phyloP scores from a whole-genome alignment of 2,797 vertebrate species.

The Danio jaintianensis region DNA sequence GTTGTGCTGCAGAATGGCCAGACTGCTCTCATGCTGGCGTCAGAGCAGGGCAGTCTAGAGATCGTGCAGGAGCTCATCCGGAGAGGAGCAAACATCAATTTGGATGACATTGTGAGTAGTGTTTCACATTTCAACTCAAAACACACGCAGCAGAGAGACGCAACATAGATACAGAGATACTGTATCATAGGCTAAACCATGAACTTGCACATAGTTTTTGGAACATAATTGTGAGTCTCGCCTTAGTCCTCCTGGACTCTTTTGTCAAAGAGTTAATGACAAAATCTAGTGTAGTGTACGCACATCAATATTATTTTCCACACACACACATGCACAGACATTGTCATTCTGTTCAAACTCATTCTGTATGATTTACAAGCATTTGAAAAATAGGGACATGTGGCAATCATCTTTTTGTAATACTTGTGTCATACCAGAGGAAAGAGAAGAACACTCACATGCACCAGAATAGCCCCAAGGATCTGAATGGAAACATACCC shows the following conservation, averaged over 20 bases:
- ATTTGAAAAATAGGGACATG: no score
- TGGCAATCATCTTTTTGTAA: no score
- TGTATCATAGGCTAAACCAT: not conserved
- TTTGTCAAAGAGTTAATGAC: no score
- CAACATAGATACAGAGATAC: not conserved
- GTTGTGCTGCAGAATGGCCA: conserved; percentile 79
- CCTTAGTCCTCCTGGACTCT: no score
- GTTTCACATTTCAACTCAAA: conserved; percentile 5
- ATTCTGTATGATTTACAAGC: no score
- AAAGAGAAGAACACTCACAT: no score
- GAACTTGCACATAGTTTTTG: not conserved
- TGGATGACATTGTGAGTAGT: conserved; percentile 91
- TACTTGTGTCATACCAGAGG: no score
- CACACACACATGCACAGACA: no score
- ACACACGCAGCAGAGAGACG: not conserved
- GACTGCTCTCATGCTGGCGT: conserved; percentile 93
- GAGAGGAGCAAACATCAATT: conserved; percentile 92
- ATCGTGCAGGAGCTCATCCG: conserved; percentile 93
- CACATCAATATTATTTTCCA: no score
- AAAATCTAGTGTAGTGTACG: not conserved
- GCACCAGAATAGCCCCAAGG: no score
- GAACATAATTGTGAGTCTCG: not conserved
- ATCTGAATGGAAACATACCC: no score
- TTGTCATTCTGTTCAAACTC: no score
- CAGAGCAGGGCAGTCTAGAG: conserved; percentile 94